Evolutionary conservation across 2,113 vertebrate species (phyloP).

Genomic region (Hystrix cristata): DNA sequence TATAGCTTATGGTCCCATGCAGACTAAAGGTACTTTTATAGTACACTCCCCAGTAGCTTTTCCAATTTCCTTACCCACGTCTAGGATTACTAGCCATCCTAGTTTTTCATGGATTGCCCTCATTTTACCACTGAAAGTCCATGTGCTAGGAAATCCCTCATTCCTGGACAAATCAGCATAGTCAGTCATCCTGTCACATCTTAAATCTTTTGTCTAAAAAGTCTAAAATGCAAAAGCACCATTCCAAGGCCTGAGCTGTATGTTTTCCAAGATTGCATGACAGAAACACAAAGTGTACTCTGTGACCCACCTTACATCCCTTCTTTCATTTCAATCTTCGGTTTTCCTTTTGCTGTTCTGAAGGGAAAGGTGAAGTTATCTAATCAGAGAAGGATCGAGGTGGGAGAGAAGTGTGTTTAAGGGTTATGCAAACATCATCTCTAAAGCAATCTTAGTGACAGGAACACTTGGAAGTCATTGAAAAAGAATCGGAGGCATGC

Average conservation of each 20-base stretch:
- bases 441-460: constrained; percentile 11
- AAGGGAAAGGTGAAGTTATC: neutral
- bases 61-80: neutral
- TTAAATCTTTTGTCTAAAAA: neutral
- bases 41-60: neutral
- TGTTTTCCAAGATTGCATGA: constrained; percentile 11
- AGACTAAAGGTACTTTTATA: constrained; percentile 12
- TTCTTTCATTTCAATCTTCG: neutral
- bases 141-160: neutral
- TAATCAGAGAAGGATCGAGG: neutral
- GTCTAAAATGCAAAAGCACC: neutral
- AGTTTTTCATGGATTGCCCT: neutral
- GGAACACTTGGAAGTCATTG: constrained; percentile 36
- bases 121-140: constrained; percentile 3
- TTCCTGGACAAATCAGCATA: neutral
- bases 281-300: neutral
- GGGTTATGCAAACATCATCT: neutral
- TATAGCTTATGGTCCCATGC: neutral
- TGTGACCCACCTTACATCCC: neutral
- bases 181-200: neutral
- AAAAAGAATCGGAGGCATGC: neutral
- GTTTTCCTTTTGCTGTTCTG: neutral
- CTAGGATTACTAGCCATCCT: neutral
- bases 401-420: neutral
- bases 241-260: neutral